Base-by-base conservation (phyloP, 2,888 invertebrate species). In the Ditula angustiorana region DNA sequence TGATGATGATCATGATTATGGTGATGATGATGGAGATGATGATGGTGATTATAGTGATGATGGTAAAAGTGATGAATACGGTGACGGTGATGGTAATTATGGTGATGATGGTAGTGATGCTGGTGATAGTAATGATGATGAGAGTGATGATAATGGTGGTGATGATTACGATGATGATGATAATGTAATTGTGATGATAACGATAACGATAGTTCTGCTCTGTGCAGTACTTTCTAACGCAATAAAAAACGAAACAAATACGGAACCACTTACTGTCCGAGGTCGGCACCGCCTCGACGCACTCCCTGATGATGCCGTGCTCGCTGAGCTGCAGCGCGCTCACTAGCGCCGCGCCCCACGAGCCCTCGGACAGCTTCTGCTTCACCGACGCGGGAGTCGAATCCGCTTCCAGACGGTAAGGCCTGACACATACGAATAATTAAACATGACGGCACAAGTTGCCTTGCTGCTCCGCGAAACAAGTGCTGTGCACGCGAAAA, bases 241-340 rank as follows among this genome's bases (percentile, higher is more conserved):
- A n/a, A n/a, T n/a, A 30, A 16, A 46, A 10, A 28, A 28, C 24
- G 2, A 21, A 49, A 19, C 23, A 13, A 55, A 21, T 13, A 10
- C 10, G 3, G 4, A 24, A 21, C 19, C 10, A 81, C 95, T 94
- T 85, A 98, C 98, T 94, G 76, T 97, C 95, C 58, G 87, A 86
- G 3, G 95, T 85, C 1, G 98, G 97, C 28, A 98, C 95, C 26
- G 93, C 93, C 87, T 99, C 99, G 13, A 99, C 83, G 28, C 97
- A 96, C 85, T 96, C 95, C 70, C 95, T 95, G 60, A 98, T 95
- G 16, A 98, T 84, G 44, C 89, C 81, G 11, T 94, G 93, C 78
- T 99, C 98, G 78, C 86, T 89, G 1, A 99, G 90, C 78, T 97
- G 96, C 61, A 99, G 85, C 0, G 99, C 95, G 92, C 97, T 96